Evolutionary conservation across 2,888 invertebrate genomes (phyloP).

Genomic region (Periphyllus acericola): DNA sequence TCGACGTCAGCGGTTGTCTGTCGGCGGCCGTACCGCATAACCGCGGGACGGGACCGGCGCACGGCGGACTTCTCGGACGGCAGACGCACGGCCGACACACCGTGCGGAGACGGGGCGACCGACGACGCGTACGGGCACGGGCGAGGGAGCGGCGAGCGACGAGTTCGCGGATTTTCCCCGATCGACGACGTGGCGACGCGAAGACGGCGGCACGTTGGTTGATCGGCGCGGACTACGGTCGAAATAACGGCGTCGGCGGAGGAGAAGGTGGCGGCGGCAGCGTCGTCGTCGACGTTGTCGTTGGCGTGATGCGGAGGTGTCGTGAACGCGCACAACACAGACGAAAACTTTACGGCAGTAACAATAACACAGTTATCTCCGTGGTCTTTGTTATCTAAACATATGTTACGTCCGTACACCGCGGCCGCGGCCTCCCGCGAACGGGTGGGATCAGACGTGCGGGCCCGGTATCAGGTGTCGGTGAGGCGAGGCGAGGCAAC

Average conservation of each 20-base stretch:
- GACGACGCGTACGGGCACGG: neutral
- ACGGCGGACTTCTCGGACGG: neutral
- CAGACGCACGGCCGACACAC: neutral
- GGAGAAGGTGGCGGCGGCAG: neutral
- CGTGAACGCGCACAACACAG: neutral
- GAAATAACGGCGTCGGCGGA: neutral
- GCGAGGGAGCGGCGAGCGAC: neutral
- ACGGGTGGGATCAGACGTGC: too few relatives aligned
- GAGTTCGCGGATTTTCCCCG: neutral
- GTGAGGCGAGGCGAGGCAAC: neutral
- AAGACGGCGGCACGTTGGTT: neutral
- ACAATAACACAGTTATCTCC: conserved; percentile 45
- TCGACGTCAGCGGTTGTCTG: neutral
- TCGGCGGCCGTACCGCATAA: conserved; percentile 21
- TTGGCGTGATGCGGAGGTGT: neutral
- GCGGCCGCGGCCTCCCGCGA: neutral
- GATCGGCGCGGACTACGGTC: neutral
- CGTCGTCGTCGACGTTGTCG: neutral
- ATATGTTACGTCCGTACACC: conserved; percentile 7
- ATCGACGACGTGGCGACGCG: neutral
- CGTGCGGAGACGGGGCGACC: neutral
- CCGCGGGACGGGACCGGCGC: neutral
- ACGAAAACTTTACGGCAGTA: neutral
- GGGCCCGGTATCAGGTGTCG: neutral
- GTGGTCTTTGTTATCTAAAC: conserved; percentile 56